These are phyloP conservation scores for Egretta garzetta DNA, from an alignment of 2,113 vertebrate genomes.

Conservation along the genomic window DNA sequence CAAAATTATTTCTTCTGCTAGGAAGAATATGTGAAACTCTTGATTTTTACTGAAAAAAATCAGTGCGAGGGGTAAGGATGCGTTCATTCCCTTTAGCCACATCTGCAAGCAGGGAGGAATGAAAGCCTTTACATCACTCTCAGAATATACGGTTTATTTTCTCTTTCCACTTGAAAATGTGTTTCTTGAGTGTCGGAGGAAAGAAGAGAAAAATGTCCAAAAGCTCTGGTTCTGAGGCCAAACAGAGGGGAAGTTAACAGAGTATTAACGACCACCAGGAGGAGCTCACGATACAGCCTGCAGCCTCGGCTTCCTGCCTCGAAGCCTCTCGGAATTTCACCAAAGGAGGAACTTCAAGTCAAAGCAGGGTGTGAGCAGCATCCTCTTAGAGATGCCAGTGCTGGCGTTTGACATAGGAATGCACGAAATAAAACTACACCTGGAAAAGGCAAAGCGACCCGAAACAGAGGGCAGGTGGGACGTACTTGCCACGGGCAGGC, in stretches of 20 bases:
- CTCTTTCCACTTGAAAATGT: neutral
- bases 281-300: conserved; percentile 41
- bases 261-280: neutral
- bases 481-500: neutral
- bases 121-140: neutral
- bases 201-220: neutral
- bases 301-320: neutral
- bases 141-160: neutral
- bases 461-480: neutral
- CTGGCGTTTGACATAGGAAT: neutral
- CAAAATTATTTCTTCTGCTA: neutral
- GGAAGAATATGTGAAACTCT: neutral
- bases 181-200: neutral
- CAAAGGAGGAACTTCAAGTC: fast-evolving
- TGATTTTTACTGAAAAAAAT: neutral
- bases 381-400: neutral
- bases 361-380: neutral
- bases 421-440: neutral
- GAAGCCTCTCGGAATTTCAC: fast-evolving
- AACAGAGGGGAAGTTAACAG: fast-evolving
- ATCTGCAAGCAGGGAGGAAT: neutral
- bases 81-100: neutral
- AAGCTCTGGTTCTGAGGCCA: neutral
- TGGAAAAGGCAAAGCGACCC: neutral
- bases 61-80: neutral